phyloP scores from a whole-genome alignment of 2,888 invertebrate species.

The Pollenia griseotomentosa region DNA sequence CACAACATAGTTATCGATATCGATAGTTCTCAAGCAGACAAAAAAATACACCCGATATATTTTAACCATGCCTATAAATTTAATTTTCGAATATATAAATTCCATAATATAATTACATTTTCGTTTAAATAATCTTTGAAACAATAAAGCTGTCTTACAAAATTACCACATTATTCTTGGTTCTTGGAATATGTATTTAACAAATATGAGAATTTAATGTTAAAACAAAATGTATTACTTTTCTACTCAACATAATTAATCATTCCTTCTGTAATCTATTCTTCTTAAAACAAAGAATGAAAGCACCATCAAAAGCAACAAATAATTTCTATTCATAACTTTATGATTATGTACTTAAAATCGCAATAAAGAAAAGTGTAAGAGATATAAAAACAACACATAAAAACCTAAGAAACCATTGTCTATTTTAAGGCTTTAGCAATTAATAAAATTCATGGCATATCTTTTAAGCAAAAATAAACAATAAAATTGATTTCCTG shows the following conservation, averaged over 20 bases:
- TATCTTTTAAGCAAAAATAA: conserved; percentile 32
- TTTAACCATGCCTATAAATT: not conserved
- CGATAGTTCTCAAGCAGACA: too few species aligned
- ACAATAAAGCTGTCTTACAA: conserved; percentile 22
- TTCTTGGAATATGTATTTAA: not conserved
- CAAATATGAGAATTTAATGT: not conserved
- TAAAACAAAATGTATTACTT: conserved; percentile 24
- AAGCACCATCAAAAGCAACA: not conserved
- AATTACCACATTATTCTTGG: not conserved
- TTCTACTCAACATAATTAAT: conserved; percentile 10
- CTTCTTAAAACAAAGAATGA: not conserved
- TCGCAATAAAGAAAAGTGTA: not conserved
- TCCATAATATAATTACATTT: not conserved
- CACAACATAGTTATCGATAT: too few species aligned
- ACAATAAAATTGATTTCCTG: conserved; percentile 52
- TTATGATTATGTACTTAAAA: not conserved
- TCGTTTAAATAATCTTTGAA: conserved; percentile 14
- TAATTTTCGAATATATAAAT: not conserved
- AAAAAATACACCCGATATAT: too few species aligned
- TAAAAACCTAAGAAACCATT: conserved; percentile 22
- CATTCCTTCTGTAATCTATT: not conserved
- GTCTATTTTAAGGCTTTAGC: conserved; percentile 49
- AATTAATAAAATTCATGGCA: conserved; percentile 56
- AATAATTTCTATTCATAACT: conserved; percentile 15
- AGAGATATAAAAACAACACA: not conserved